Evolutionary conservation across 2,797 vertebrate genomes (phyloP), one percentile per base, ranked within the genome.

Genomic region (Helarctos malayanus): DNA sequence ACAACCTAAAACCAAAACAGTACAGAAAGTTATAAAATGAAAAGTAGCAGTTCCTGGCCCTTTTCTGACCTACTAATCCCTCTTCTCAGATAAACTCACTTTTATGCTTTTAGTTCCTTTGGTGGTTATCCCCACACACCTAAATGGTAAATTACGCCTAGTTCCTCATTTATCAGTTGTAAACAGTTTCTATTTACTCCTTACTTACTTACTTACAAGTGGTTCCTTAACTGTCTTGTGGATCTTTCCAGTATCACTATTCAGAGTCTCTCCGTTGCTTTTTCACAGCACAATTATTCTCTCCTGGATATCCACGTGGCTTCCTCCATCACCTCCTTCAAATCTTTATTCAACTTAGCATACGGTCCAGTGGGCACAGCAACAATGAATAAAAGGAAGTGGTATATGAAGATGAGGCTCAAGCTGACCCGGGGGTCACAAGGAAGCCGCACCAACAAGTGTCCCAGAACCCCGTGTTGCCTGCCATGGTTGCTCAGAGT

Each of bases 91-190:
- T 45, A 56, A 80, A 84, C 15, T 27, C 41, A 41, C 29, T 56
- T 52, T 71, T 5, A 89, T 63, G n/a, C 21, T 81, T 89, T 91
- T 52, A 59, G 68, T 71, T 59, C 32, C 45, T 69, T 59, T 91
- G 47, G 25, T 91, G 29, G 38, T 54, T 82, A 25, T 14, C 19
- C 76, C 16, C 27, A 90, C 57, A 25, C 25, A 32, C 49, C 27
- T 93, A 75, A 91, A 54, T 47, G 71, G 49, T 71, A 88, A 96
- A 86, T 57, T 57, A 29, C 27, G n/a, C 73, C 65, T 78, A 41
- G 54, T 93, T 81, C 25, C 38, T 91, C 80, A 92, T n/a, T 92
- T 78, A 86, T 82, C 61, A 29, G 13, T 73, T 94, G 88, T 79
- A 78, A 86, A 76, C 23, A 69, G 41, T 73, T 83, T 89, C 41